These are phyloP conservation scores for Aplodontia rufa DNA, from an alignment of 2,113 vertebrate species.

Conservation along the genomic window DNA sequence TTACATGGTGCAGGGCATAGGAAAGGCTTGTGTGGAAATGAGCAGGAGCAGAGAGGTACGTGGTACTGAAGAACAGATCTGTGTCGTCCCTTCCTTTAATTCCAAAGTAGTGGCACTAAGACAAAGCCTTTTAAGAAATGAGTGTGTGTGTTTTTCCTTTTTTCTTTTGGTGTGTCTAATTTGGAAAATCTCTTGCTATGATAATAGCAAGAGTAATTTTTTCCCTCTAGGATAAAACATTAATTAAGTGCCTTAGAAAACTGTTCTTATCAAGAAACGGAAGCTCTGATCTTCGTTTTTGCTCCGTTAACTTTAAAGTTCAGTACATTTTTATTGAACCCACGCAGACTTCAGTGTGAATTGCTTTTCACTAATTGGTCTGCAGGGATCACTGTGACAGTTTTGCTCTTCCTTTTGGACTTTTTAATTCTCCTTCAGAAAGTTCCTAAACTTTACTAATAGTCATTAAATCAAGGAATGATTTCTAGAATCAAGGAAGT, in stretches of 20 bases:
- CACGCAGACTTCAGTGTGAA: constrained; percentile 62
- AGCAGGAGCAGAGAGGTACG: not conserved
- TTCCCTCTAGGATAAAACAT: constrained; percentile 67
- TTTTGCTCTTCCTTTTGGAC: constrained; percentile 48
- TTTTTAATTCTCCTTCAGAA: constrained; percentile 58
- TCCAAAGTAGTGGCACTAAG: constrained; percentile 23
- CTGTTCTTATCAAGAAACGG: constrained; percentile 62
- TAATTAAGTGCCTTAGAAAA: constrained; percentile 76
- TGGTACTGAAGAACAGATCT: not conserved
- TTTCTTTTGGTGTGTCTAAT: constrained; percentile 21
- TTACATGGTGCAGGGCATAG: not conserved
- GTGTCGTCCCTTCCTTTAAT: not conserved
- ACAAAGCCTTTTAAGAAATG: constrained; percentile 40
- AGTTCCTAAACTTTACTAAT: constrained; percentile 62
- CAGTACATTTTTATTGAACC: constrained; percentile 74
- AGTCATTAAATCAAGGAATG: constrained; percentile 55
- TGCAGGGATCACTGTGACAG: constrained; percentile 66
- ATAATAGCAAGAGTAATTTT: constrained; percentile 57
- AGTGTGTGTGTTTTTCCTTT: not conserved
- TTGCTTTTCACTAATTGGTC: constrained; percentile 72
- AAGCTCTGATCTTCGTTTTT: constrained; percentile 66
- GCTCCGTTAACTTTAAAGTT: constrained; percentile 76
- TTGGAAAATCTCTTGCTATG: constrained; percentile 60
- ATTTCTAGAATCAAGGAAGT: not conserved
- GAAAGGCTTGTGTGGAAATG: not conserved